Conservation (phyloP, 2,113 vertebrate genomes). For the Phoenicopterus ruber region DNA sequence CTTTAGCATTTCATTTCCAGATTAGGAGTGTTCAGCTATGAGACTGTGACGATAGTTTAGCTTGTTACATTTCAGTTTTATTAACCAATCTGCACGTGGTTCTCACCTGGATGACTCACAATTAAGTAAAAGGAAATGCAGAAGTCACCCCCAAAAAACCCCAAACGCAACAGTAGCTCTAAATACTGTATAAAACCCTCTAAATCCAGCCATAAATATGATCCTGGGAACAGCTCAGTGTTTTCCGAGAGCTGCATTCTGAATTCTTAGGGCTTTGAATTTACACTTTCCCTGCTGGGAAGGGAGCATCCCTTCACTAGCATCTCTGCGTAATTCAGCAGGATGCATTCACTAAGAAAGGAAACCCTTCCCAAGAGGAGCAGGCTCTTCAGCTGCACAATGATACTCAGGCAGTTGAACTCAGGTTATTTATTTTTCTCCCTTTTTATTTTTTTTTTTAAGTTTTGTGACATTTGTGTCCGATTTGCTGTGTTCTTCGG, state of each 20-base stretch:
- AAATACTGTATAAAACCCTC: neutral
- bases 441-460: neutral
- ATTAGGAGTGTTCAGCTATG: neutral
- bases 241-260: neutral
- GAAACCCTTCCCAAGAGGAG: neutral
- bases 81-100: neutral
- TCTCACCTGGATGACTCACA: neutral
- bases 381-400: neutral
- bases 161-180: neutral
- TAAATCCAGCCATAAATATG: neutral
- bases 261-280: neutral
- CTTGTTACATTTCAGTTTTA: neutral
- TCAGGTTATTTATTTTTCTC: neutral
- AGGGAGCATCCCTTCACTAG: neutral
- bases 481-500: neutral
- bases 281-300: neutral
- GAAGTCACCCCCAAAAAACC: accelerated
- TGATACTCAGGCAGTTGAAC: neutral
- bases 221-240: neutral
- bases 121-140: neutral
- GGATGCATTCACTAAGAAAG: neutral
- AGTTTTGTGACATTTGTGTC: neutral
- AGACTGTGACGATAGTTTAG: neutral
- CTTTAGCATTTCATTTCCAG: neutral
- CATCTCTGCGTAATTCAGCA: neutral